Percentiles rank a stretch among this genome's conserved stretches.
Evolutionary conservation across 2,797 vertebrate genomes (phyloP).

Genomic region (Tokudaia muenninki): DNA sequence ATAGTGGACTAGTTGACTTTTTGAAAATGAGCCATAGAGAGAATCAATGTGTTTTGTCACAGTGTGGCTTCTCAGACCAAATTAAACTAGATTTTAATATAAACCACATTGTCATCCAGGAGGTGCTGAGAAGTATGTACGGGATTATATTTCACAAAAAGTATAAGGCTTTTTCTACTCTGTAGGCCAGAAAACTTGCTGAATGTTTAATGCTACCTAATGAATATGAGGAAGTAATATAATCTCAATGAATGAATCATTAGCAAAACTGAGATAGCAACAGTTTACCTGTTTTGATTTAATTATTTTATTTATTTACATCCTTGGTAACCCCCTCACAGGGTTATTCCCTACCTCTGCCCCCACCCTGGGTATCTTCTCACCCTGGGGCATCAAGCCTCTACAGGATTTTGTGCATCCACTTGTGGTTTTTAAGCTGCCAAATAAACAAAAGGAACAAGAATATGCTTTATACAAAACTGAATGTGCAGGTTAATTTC

Average conservation of each 20-base stretch:
- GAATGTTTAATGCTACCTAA: background rate
- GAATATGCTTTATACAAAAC: background rate
- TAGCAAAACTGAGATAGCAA: background rate
- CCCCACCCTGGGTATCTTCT: background rate
- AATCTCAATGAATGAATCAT: background rate
- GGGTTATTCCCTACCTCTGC: background rate
- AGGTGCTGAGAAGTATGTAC: background rate
- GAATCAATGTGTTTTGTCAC: background rate
- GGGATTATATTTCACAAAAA: background rate
- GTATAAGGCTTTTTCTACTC: background rate
- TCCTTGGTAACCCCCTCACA: background rate
- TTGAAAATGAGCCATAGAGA: no score
- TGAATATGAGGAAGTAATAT: no score
- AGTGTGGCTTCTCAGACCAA: background rate
- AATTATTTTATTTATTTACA: background rate
- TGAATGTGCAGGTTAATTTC: background rate
- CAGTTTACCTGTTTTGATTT: background rate
- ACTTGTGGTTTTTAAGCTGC: background rate
- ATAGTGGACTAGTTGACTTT: background rate
- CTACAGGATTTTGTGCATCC: background rate
- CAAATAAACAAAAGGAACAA: background rate
- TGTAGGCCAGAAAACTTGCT: background rate
- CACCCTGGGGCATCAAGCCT: background rate
- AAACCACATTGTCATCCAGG: background rate
- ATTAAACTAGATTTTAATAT: background rate